phyloP scores from a whole-genome alignment of 2,888 invertebrate species.

The Spisula subtruncata region DNA sequence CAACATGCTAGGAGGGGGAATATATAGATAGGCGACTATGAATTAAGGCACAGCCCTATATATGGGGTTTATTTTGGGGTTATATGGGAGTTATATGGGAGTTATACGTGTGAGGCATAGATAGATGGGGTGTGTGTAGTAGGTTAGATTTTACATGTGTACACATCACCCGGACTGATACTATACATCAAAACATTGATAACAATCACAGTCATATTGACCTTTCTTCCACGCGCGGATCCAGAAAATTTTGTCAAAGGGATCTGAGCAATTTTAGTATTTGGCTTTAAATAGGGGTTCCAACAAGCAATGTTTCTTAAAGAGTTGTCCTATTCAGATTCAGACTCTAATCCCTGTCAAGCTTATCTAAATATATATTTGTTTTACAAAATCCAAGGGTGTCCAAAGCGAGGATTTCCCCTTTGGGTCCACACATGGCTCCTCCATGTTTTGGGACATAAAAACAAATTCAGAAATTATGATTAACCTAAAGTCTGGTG shows the following conservation, averaged over 20 bases:
- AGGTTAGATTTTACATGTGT: not conserved
- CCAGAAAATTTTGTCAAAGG: too few species aligned
- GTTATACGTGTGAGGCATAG: not conserved
- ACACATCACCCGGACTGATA: conserved; percentile 17
- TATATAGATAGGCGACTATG: not conserved
- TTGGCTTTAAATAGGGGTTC: too few species aligned
- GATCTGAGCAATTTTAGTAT: too few species aligned
- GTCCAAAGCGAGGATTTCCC: too few species aligned
- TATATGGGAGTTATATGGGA: too few species aligned
- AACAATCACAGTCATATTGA: not conserved
- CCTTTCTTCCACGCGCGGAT: not conserved
- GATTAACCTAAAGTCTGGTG: not conserved
- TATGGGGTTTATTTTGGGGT: not conserved
- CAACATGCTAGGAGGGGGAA: not conserved
- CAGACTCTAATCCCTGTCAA: too few species aligned
- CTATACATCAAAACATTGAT: conserved; percentile 6
- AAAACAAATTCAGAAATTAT: not conserved
- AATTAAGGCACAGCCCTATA: not conserved
- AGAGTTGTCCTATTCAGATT: too few species aligned
- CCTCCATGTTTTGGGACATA: too few species aligned
- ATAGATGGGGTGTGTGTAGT: not conserved
- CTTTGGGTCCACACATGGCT: too few species aligned
- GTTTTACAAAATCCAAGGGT: too few species aligned
- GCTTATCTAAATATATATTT: too few species aligned
- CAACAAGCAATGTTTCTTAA: too few species aligned